Evolutionary conservation across 2,113 vertebrate genomes (phyloP), one percentile per base, ranked within the genome.

Genomic region (Rhinogobius similis): DNA sequence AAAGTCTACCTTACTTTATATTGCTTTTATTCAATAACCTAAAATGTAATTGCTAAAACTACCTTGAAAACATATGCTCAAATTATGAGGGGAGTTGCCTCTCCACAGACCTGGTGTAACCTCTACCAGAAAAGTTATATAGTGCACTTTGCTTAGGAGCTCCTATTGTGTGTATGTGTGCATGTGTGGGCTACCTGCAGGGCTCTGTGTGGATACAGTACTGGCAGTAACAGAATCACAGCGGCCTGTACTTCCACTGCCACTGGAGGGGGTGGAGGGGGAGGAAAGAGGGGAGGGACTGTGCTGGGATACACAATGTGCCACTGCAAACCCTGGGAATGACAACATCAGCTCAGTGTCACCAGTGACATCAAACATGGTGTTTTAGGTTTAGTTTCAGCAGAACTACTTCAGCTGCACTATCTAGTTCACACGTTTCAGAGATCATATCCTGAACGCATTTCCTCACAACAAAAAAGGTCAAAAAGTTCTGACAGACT

Each of bases 291-390:
- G 94, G 0, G 94, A 93, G 2, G 93, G 86, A 68, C 89, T 92
- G 78, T 94, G 95, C 85, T 96, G 97, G 61, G 94, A 94, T 72
- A 96, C 90, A 73, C 95, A 96, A 85, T 98, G 97, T 80, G 97
- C 98, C 75, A 99, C 97, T 0, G 96, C 97, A 62, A 98, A 99
- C 71, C 97, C 98, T 99, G 89, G 24, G 58, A 26, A 66, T 10
- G 73, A 44, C 4, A 86, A 83, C 48, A 77, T 41, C 69, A 4
- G 14, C 12, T 58, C 14, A 58, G 14, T 26, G 18, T 21, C 36
- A 43, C 39, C 12, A 14, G 0, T 43, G 7, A 41, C 36, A 43
- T 41, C 36, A 10, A 10, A 39, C 38, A 6, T 5, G 9, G 38
- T 39, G 38, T 39, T 32, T 29, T 32, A 9, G 9, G 58, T 16